These are phyloP conservation scores for Drosophila mulleri DNA, from an alignment of 2,888 invertebrate genomes.

Conservation along the genomic window DNA sequence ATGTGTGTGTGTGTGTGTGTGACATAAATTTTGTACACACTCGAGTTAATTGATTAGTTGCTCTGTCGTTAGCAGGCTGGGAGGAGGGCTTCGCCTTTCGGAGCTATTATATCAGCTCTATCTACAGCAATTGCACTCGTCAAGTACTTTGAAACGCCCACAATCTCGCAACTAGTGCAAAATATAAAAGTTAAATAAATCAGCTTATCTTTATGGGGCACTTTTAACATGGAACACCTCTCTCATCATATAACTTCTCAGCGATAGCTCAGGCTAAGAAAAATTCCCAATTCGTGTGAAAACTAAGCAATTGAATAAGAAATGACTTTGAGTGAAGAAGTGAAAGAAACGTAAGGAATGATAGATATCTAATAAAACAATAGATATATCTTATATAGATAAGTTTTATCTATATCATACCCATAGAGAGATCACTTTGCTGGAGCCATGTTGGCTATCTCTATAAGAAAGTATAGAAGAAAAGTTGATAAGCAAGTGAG, in stretches of 20 bases:
- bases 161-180: slow-evolving; percentile 34
- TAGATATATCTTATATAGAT: not conserved
- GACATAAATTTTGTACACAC: slow-evolving; percentile 48
- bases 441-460: not conserved
- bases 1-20: slow-evolving; percentile 22
- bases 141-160: slow-evolving; percentile 18
- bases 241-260: slow-evolving; percentile 18
- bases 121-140: slow-evolving; percentile 14
- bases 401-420: not conserved
- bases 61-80: slow-evolving; percentile 33
- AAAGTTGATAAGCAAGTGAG: not conserved
- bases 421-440: not conserved
- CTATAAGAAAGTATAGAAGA: not conserved
- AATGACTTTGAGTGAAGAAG: not conserved
- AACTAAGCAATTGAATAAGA: not conserved
- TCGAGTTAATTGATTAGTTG: slow-evolving; percentile 77
- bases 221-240: slow-evolving; percentile 13
- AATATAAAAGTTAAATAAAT: slow-evolving; percentile 3
- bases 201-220: slow-evolving; percentile 53
- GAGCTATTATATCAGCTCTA: slow-evolving; percentile 12
- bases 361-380: not conserved
- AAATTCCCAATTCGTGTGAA: slow-evolving; percentile 1
- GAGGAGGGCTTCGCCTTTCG: slow-evolving; percentile 18
- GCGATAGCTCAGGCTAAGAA: not conserved
- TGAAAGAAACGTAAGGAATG: not conserved